Conservation (phyloP, 2,888 invertebrate species). For the Lasioglossum figueresi region DNA sequence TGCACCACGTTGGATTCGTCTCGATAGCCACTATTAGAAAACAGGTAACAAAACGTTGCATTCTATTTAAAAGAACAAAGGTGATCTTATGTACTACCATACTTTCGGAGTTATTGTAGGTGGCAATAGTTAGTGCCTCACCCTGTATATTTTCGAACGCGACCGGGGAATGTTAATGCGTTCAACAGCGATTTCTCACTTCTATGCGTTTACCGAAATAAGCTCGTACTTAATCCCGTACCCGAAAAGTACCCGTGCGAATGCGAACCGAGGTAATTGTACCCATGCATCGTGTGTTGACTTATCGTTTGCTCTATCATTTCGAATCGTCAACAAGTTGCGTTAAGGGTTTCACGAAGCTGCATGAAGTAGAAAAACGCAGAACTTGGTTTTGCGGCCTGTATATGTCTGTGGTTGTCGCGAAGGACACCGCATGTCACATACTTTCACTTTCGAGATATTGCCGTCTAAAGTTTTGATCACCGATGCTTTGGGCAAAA, state of each 20-base stretch:
- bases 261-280: background rate
- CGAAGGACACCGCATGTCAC: too few species aligned
- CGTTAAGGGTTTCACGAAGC: background rate
- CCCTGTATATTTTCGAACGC: background rate
- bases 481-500: too few species aligned
- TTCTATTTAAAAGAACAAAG: too few species aligned
- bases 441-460: too few species aligned
- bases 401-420: too few species aligned
- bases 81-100: too few species aligned
- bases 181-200: background rate
- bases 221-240: background rate
- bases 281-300: background rate
- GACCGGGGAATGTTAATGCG: background rate
- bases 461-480: too few species aligned
- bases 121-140: too few species aligned
- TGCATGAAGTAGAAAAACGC: background rate
- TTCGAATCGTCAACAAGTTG: background rate
- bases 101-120: too few species aligned
- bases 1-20: too few species aligned
- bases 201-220: background rate
- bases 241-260: background rate
- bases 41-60: too few species aligned
- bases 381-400: conserved; percentile 20
- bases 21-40: too few species aligned
- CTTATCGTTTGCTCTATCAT: background rate